Percentiles rank a stretch among this genome's conserved stretches.
Evolutionary conservation across 2,113 vertebrate species (phyloP).

Genomic region (Ellobius talpinus): DNA sequence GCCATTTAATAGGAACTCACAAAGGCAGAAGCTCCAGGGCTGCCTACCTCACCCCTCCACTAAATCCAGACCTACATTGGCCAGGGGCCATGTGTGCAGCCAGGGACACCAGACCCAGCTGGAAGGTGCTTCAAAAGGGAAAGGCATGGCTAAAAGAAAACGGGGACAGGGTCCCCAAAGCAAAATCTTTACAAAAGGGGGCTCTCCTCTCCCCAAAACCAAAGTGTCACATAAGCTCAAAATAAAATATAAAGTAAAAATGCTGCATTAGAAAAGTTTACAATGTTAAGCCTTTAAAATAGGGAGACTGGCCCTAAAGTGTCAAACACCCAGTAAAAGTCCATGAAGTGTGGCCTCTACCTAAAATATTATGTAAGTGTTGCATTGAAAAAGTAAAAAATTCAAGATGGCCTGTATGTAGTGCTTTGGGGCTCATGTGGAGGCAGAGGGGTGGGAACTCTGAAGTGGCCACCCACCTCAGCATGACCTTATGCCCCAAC

Average conservation of each 20-base stretch:
- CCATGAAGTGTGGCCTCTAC: background rate
- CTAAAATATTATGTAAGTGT: background rate
- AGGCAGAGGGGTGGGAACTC: background rate
- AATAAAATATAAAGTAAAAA: constrained; percentile 49
- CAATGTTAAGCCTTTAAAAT: background rate
- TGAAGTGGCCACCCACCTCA: background rate
- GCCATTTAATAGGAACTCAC: background rate
- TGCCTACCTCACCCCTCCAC: background rate
- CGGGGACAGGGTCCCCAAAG: background rate
- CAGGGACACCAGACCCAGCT: background rate
- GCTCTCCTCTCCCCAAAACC: background rate
- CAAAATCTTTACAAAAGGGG: background rate
- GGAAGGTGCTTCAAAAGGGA: background rate
- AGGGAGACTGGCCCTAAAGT: background rate
- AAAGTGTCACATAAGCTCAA: constrained; percentile 25
- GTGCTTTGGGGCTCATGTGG: background rate
- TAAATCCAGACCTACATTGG: background rate
- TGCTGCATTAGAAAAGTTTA: background rate
- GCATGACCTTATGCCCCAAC: background rate
- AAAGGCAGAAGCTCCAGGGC: background rate
- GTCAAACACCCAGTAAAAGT: background rate
- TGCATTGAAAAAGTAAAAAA: background rate
- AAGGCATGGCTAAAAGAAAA: background rate
- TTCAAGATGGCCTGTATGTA: background rate
- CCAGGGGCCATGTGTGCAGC: background rate